Percentiles rank a stretch among this genome's conserved stretches.
phyloP scores from a whole-genome alignment of 2,888 invertebrate genomes.

The Orchestes rusci region DNA sequence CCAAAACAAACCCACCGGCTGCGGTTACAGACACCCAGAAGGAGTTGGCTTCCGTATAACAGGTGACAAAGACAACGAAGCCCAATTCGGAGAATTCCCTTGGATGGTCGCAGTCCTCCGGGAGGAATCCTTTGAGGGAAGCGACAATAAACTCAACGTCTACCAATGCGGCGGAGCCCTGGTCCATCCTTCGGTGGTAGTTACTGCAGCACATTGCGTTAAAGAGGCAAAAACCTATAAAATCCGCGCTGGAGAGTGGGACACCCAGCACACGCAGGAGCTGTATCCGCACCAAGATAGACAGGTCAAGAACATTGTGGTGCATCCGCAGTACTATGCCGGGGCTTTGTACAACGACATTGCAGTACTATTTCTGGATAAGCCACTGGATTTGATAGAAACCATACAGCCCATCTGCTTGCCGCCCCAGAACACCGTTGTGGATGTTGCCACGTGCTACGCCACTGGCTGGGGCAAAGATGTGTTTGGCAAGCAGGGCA shows the following conservation, averaged over 20 bases:
- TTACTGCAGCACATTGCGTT: conserved; percentile 79
- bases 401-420: conserved; percentile 37
- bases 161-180: conserved; percentile 67
- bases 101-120: conserved; percentile 73
- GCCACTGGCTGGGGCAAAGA: conserved; percentile 40
- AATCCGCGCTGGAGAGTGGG: conserved; percentile 76
- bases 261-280: conserved; percentile 69
- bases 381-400: conserved; percentile 31
- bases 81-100: conserved; percentile 74
- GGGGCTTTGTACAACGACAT: conserved; percentile 37
- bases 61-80: conserved; percentile 57
- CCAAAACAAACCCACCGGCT: conserved; percentile 43
- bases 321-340: conserved; percentile 35
- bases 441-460: conserved; percentile 28
- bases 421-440: conserved; percentile 30
- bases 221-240: conserved; percentile 37
- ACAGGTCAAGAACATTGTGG: conserved; percentile 37
- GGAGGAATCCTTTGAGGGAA: conserved; percentile 48
- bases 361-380: conserved; percentile 34
- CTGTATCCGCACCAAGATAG: conserved; percentile 52
- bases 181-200: conserved; percentile 64
- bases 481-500: conserved; percentile 44
- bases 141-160: conserved; percentile 28
- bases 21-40: conserved; percentile 64
- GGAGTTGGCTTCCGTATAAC: conserved; percentile 70